Conservation (phyloP, 2,797 vertebrate species). For the Acrossocheilus fasciatus region DNA sequence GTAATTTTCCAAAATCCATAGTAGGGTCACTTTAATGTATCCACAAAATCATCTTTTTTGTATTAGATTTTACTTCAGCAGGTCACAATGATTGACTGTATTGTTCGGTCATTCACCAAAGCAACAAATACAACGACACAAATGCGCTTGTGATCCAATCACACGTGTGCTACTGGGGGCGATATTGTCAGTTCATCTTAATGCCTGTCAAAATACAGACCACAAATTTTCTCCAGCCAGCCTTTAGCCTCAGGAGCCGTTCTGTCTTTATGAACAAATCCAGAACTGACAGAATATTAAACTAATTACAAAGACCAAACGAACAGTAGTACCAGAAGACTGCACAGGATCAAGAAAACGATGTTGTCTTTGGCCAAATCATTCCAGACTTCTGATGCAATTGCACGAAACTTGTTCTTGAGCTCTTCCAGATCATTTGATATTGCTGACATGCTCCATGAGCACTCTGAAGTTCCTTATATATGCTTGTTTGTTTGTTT, state of each 20-base stretch:
- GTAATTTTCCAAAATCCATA: too few species aligned
- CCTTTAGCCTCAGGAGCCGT: constrained; percentile 15
- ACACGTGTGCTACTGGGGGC: not conserved
- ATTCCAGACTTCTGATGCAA: constrained; percentile 79
- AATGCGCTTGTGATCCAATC: not conserved
- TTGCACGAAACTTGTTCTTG: constrained; percentile 74
- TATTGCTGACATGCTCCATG: constrained; percentile 6
- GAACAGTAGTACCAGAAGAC: constrained; percentile 66
- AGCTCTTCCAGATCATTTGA: constrained; percentile 50
- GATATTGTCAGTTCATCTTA: constrained; percentile 23
- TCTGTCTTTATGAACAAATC: constrained; percentile 32
- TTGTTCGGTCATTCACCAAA: not conserved
- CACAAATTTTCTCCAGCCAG: constrained; percentile 18
- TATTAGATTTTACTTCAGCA: not conserved
- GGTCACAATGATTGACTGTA: not conserved
- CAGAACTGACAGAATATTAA: constrained; percentile 34
- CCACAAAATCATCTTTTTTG: not conserved
- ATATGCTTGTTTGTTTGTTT: not conserved
- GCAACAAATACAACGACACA: not conserved
- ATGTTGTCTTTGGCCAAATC: constrained; percentile 63
- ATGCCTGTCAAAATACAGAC: constrained; percentile 23
- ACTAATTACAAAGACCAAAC: constrained; percentile 60
- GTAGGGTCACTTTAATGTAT: not conserved
- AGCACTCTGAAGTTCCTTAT: not conserved
- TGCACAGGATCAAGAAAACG: constrained; percentile 29